Conservation (phyloP, 2,113 vertebrate species). For the Cephalopterus ornatus region DNA sequence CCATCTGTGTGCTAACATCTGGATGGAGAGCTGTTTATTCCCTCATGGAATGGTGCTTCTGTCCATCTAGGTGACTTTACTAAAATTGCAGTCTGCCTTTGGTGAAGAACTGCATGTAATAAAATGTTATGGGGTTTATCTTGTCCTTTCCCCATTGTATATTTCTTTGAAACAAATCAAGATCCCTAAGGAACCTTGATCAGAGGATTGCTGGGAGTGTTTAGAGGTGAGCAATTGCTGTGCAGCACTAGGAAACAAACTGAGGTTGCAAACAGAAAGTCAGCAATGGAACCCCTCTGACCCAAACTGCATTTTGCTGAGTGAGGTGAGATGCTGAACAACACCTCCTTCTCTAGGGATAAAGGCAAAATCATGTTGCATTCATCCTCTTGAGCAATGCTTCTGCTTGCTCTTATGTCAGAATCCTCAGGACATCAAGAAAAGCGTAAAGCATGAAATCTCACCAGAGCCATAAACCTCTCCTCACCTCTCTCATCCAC, state of each 20-base stretch:
- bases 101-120: background rate
- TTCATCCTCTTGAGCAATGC: background rate
- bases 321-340: background rate
- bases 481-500: rapidly evolving
- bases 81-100: background rate
- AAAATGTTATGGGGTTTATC: background rate
- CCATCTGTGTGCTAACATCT: background rate
- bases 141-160: background rate
- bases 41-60: background rate
- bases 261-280: background rate
- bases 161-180: background rate
- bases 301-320: background rate
- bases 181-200: background rate
- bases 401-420: background rate
- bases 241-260: background rate
- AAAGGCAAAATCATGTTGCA: background rate
- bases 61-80: background rate
- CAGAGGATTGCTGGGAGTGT: background rate
- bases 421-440: background rate
- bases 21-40: background rate
- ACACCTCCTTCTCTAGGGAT: background rate
- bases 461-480: background rate
- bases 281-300: background rate
- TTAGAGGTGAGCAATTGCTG: background rate
- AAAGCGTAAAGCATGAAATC: background rate